phyloP scores from a whole-genome alignment of 1,140 invertebrate species.

The Phymorhynchus buccinoides region DNA sequence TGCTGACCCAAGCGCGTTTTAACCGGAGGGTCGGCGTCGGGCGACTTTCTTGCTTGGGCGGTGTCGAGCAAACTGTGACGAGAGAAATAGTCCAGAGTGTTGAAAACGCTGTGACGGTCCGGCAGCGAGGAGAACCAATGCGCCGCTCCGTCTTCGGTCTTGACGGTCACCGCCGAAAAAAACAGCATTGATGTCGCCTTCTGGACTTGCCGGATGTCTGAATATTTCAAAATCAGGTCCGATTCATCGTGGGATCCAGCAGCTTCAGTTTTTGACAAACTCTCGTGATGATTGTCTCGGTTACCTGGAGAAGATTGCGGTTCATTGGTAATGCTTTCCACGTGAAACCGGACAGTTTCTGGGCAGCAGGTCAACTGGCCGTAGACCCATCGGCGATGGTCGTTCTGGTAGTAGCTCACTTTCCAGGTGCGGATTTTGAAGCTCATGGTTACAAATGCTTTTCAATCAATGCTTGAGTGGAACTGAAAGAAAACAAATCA shows the following conservation, averaged over 20 bases:
- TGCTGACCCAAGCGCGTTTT: constrained; percentile 15
- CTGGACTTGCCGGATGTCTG: constrained; percentile 21
- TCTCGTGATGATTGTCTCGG: neutral
- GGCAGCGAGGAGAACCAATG: constrained; percentile 35
- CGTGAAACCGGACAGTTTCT: neutral
- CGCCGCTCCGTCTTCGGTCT: neutral
- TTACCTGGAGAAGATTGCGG: neutral
- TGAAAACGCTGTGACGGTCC: constrained; percentile 29
- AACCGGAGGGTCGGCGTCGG: neutral
- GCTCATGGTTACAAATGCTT: neutral
- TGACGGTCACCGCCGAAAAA: constrained; percentile 1
- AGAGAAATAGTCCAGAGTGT: constrained; percentile 14
- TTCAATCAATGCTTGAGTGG: neutral
- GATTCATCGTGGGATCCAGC: too few relatives aligned
- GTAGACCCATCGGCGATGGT: constrained; percentile 11
- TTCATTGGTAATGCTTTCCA: neutral
- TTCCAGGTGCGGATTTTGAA: constrained; percentile 28
- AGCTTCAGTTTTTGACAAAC: neutral
- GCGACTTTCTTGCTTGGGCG: neutral
- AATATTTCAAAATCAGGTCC: neutral
- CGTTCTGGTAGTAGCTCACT: constrained; percentile 31
- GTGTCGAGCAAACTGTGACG: neutral
- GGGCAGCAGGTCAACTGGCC: constrained; percentile 17
- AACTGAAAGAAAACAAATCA: neutral
- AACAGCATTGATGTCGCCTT: constrained; percentile 25